phyloP scores from a whole-genome alignment of 2,113 vertebrate species.

The Paramormyrops kingsleyae region DNA sequence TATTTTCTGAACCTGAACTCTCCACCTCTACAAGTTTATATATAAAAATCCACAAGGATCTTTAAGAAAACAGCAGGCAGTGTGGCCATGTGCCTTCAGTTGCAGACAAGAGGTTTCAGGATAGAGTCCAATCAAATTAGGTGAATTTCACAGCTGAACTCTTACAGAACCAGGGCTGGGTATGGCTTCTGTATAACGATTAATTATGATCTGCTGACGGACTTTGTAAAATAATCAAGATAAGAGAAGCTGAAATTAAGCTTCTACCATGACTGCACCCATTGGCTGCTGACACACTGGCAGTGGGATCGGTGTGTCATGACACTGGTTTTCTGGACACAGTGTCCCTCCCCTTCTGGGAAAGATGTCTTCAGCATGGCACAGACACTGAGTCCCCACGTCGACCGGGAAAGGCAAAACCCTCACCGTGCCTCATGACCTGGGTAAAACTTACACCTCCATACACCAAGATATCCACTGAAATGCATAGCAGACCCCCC shows the following conservation, averaged over 20 bases:
- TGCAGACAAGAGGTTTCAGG: neutral
- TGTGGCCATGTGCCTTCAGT: neutral
- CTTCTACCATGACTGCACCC: neutral
- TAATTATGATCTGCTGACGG: neutral
- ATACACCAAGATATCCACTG: neutral
- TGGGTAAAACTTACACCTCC: neutral
- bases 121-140: neutral
- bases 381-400: neutral
- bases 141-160: neutral
- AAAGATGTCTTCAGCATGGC: neutral
- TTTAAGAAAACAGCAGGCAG: neutral
- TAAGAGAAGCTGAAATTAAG: neutral
- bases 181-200: neutral
- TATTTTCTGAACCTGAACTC: neutral
- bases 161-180: neutral
- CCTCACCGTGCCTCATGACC: neutral
- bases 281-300: neutral
- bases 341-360: neutral
- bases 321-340: neutral
- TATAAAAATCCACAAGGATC: neutral
- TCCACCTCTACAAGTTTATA: neutral
- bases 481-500: neutral
- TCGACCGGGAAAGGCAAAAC: neutral
- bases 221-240: neutral
- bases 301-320: neutral